These are phyloP conservation scores for Scomber scombrus DNA, from an alignment of 2,113 vertebrate genomes.

Conservation along the genomic window DNA sequence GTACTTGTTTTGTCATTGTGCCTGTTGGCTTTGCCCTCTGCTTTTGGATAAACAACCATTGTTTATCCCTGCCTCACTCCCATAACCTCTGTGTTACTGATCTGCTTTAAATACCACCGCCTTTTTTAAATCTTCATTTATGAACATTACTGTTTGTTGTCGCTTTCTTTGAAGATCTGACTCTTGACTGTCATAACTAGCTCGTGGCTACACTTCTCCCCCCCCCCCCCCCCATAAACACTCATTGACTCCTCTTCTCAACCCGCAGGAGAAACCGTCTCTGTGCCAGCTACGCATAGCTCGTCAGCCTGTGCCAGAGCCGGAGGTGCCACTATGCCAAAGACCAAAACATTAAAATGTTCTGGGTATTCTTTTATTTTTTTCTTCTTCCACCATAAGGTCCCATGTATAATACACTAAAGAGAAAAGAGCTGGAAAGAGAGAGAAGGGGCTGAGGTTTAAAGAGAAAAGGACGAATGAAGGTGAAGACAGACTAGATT, in stretches of 20 bases:
- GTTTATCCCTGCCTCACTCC: slow-evolving; percentile 22
- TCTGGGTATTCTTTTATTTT: slow-evolving; percentile 19
- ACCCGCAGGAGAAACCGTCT: background rate
- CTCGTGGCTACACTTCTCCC: background rate
- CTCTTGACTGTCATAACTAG: background rate
- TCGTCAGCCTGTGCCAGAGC: slow-evolving; percentile 11
- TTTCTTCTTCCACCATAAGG: background rate
- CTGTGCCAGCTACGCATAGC: background rate
- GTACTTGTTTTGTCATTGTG: slow-evolving; percentile 41
- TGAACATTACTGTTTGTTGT: slow-evolving; percentile 4
- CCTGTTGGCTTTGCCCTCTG: slow-evolving; percentile 39
- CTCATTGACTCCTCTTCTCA: slow-evolving; percentile 16
- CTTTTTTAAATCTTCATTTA: slow-evolving; percentile 15
- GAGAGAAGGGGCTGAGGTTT: background rate
- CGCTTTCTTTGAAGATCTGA: slow-evolving; percentile 1
- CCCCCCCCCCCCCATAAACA: slow-evolving; percentile 5
- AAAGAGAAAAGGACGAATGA: slow-evolving; percentile 22
- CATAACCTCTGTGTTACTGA: background rate
- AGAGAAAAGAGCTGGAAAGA: background rate
- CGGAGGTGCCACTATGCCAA: slow-evolving; percentile 21
- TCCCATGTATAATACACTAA: background rate
- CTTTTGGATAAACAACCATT: slow-evolving; percentile 30
- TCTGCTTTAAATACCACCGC: background rate
- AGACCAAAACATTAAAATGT: slow-evolving; percentile 27
- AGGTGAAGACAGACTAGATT: slow-evolving; percentile 22